Conservation (phyloP, 1,140 invertebrate genomes). For the Eriocheir sinensis region DNA sequence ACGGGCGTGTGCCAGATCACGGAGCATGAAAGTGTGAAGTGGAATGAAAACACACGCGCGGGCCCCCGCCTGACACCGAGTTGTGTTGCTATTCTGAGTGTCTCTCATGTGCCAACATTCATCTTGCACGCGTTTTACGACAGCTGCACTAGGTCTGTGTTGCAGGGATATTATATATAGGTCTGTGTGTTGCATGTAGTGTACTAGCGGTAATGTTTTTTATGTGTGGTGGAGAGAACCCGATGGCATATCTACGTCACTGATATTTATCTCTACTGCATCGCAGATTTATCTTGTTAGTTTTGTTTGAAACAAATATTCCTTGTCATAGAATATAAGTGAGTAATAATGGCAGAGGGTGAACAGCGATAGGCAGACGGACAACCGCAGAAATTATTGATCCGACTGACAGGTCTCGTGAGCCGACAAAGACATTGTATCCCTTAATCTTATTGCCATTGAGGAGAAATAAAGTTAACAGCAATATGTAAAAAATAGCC, state of each 20-base stretch:
- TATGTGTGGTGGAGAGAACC: neutral
- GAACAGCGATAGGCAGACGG: neutral
- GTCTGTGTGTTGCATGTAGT: neutral
- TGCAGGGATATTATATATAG: too few species aligned
- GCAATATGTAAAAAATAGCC: too few species aligned
- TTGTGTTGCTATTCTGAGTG: slow-evolving; percentile 8
- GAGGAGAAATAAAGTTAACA: too few species aligned
- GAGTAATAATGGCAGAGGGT: neutral
- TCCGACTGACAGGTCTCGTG: too few species aligned
- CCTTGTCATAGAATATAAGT: neutral
- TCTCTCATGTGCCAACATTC: neutral
- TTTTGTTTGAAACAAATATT: neutral
- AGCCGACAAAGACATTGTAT: too few species aligned
- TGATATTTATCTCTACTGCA: neutral
- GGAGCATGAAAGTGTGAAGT: neutral
- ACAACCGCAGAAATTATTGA: too few species aligned
- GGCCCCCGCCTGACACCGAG: slow-evolving; percentile 7
- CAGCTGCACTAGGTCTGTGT: neutral
- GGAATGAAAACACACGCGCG: neutral
- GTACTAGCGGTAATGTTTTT: neutral
- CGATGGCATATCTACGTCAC: neutral
- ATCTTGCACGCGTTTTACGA: neutral
- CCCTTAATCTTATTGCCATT: too few species aligned
- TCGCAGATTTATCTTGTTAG: neutral
- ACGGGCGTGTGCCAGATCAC: neutral